Evolutionary conservation across 2,113 vertebrate species (phyloP).

Genomic region (Narcine bancroftii): DNA sequence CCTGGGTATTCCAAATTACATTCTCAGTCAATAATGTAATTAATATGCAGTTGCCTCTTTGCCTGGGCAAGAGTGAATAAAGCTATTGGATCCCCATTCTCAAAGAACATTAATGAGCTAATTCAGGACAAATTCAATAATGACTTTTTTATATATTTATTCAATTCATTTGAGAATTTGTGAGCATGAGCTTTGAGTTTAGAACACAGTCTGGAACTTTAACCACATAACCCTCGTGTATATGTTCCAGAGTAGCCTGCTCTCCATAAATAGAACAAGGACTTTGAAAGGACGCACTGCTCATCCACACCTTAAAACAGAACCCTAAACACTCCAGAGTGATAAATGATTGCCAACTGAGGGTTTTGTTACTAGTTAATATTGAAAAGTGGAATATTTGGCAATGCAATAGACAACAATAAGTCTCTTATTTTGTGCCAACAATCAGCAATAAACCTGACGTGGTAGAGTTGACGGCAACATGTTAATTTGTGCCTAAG

Average conservation of each 20-base stretch:
- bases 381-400: conserved; percentile 1
- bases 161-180: background rate
- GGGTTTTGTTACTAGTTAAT: conserved; percentile 28
- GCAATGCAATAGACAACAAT: background rate
- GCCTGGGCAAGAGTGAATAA: background rate
- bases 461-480: background rate
- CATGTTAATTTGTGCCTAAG: background rate
- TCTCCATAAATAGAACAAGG: conserved; percentile 16
- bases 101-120: background rate
- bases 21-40: background rate
- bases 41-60: no score
- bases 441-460: background rate
- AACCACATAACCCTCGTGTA: background rate
- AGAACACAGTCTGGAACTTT: background rate
- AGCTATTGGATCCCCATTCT: background rate
- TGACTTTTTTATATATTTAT: background rate
- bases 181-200: background rate
- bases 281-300: background rate
- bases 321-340: background rate
- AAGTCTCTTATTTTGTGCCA: background rate
- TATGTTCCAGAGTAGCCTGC: background rate
- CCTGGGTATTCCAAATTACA: no score
- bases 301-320: background rate
- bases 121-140: background rate
- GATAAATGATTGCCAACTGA: background rate